Evolutionary conservation across 1,140 invertebrate genomes (phyloP).

Genomic region (Kradibia gibbosae): DNA sequence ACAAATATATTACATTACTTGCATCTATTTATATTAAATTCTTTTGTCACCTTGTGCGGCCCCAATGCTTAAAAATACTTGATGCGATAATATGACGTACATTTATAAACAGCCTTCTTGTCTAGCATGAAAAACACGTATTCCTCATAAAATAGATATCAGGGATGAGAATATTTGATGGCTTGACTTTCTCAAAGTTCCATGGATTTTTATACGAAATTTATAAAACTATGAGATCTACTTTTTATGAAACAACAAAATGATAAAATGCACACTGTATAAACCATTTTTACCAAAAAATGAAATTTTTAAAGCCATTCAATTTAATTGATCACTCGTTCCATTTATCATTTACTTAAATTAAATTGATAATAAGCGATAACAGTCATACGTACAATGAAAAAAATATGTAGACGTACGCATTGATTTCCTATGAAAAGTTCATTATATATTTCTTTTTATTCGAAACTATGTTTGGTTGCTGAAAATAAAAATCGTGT

Average conservation of each 20-base stretch:
- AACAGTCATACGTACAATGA: not conserved
- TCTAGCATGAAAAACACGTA: slow-evolving; percentile 1
- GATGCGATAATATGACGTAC: not conserved
- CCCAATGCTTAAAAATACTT: not conserved
- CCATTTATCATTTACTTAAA: not conserved
- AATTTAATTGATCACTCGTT: not conserved
- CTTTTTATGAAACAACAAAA: not conserved
- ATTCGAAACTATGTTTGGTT: not conserved
- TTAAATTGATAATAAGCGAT: slow-evolving; percentile 19
- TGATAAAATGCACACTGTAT: not conserved
- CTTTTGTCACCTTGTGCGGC: not conserved
- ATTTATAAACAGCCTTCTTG: not conserved
- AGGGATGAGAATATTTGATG: slow-evolving; percentile 16
- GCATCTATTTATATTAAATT: not conserved
- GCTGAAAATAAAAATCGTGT: not conserved
- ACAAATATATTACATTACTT: not conserved
- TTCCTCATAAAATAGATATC: slow-evolving; percentile 3
- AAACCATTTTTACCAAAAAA: not conserved
- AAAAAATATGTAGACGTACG: not conserved
- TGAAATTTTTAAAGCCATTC: slow-evolving; percentile 4
- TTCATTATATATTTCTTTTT: not conserved
- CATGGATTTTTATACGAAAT: not conserved
- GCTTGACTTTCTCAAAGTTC: not conserved
- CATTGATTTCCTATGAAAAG: not conserved
- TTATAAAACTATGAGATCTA: not conserved